phyloP scores from a whole-genome alignment of 2,113 vertebrate genomes.

The Neodontobutis hainanensis region DNA sequence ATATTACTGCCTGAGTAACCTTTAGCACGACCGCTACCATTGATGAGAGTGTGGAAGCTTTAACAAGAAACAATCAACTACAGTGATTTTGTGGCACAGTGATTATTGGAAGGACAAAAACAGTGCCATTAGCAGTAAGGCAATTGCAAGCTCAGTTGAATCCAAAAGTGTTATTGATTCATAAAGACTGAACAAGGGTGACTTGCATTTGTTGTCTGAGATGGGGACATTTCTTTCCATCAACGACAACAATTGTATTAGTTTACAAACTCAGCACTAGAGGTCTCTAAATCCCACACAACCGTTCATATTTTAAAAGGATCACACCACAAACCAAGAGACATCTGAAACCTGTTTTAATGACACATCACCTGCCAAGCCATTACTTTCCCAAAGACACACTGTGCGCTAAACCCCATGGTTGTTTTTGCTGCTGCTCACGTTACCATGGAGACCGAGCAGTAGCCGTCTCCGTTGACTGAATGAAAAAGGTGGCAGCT shows the following conservation, averaged over 20 bases:
- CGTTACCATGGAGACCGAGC: slow-evolving; percentile 62
- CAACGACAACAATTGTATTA: not conserved
- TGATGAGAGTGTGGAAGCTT: not conserved
- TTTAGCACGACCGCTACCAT: not conserved
- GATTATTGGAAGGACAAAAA: slow-evolving; percentile 1
- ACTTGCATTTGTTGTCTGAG: not conserved
- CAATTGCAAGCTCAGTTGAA: slow-evolving; percentile 2
- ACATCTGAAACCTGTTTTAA: not conserved
- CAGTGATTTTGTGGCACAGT: not conserved
- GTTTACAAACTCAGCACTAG: not conserved
- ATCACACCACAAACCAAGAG: not conserved
- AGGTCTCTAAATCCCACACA: not conserved
- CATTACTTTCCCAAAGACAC: slow-evolving; percentile 11
- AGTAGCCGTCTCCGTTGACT: slow-evolving; percentile 41
- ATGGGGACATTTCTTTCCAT: not conserved
- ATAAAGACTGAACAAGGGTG: not conserved
- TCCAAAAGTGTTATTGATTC: not conserved
- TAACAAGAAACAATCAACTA: not conserved
- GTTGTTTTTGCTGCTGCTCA: slow-evolving; percentile 31
- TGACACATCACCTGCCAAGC: slow-evolving; percentile 19
- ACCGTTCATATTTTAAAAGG: not conserved
- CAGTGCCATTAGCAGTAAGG: not conserved
- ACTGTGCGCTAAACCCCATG: slow-evolving; percentile 17
- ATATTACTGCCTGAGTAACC: not conserved
- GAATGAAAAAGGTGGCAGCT: slow-evolving; percentile 41